Base-by-base conservation (phyloP, 2,113 vertebrate genomes). In the Anthoscopus minutus region DNA sequence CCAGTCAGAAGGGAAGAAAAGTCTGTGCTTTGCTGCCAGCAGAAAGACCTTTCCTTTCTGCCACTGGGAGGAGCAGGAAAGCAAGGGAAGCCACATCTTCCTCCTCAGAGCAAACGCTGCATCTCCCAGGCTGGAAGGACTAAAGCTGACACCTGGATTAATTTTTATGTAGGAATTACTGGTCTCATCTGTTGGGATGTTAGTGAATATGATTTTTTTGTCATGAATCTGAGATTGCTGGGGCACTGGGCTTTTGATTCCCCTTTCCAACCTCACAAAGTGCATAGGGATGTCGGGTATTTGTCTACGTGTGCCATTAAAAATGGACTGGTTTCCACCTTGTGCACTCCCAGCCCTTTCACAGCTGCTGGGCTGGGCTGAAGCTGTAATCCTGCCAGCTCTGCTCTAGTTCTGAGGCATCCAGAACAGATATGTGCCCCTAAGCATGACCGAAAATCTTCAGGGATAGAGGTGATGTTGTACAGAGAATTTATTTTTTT, bases 51-150 rank as follows among this genome's bases (percentile, higher is more conserved):
- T 72, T 53, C 48, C 70, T 86, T 81, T 92, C 81, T 87, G 89
- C 89, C 89, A 40, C 91, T 89, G 94, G 89, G 83, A 94, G 96
- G 91, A 93, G 95, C 89, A 76, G 66, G 93, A 54, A 87, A 96
- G 69, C 88, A 81, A 84, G 83, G 50, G 77, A 89, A 92, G 11
- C 24, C 27, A 14, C 48, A 53, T 92, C 73, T 17, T 71, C 47
- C 21, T 81, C 40, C 82, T 88, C 22, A 17, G 30, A 88, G 44
- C 56, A 56, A 70, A 38, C 10, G 1, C 51, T 86, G 56, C 54
- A 37, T 0, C 40, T 91, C 53, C 28, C n/a, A n/a, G 35, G 2
- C 27, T 38, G 27, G 35, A 25, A 22, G 35, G 48, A 22, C 38
- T 71, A 0, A 19, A 16, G 15, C 37, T 56, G 78, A 28, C 19